phyloP scores from a whole-genome alignment of 2,797 vertebrate species.

The Peromyscus attwateri region DNA sequence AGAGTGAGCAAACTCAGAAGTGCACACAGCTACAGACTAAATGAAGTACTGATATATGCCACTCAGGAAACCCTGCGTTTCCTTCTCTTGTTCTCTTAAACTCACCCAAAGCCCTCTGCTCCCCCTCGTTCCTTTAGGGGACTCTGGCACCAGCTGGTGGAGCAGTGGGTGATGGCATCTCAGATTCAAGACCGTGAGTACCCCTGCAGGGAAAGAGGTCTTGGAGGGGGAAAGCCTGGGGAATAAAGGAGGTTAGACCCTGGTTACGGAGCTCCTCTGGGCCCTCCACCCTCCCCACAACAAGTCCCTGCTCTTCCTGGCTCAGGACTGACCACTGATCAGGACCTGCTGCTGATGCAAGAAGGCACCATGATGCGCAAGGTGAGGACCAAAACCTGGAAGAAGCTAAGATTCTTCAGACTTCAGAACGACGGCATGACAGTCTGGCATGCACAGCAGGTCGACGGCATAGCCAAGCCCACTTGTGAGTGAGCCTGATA shows the following conservation, averaged over 20 bases:
- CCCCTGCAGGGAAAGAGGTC: not conserved
- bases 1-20: constrained; percentile 48
- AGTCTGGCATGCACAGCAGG: constrained; percentile 96
- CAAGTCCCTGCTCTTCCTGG: not conserved
- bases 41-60: not conserved
- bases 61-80: not conserved
- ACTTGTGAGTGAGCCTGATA: constrained; percentile 92
- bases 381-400: constrained; percentile 95
- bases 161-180: constrained; percentile 84
- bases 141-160: constrained; percentile 76
- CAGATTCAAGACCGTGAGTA: constrained; percentile 88
- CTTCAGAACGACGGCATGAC: constrained; percentile 95
- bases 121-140: constrained; percentile 69
- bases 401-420: constrained; percentile 94
- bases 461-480: constrained; percentile 92
- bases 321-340: constrained; percentile 91
- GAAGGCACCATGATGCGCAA: constrained; percentile 93
- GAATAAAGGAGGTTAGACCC: not conserved
- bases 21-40: constrained; percentile 22
- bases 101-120: not conserved
- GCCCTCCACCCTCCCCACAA: not conserved
- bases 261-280: not conserved
- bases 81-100: constrained; percentile 23
- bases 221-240: not conserved
- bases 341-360: constrained; percentile 92